Evolutionary conservation across 2,888 invertebrate species (phyloP).

Genomic region (Tetragonula carbonaria): DNA sequence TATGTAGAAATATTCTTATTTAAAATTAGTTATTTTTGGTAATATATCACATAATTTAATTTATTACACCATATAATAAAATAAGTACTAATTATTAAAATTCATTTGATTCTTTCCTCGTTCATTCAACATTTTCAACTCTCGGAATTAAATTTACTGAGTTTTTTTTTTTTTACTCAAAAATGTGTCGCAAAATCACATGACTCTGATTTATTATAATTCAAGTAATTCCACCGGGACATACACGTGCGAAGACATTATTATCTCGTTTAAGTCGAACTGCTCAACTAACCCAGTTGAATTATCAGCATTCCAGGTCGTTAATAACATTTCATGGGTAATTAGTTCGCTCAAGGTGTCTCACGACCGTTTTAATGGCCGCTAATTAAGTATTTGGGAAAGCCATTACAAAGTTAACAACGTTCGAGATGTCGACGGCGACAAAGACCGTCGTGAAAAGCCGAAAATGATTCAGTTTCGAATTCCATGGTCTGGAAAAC

Average conservation of each 20-base stretch:
- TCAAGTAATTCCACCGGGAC: not conserved
- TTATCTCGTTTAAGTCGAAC: slow-evolving; percentile 17
- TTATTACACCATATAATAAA: too few species aligned
- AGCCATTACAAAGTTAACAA: slow-evolving; percentile 60
- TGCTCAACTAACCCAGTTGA: slow-evolving; percentile 15
- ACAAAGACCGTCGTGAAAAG: slow-evolving; percentile 61
- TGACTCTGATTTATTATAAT: not conserved
- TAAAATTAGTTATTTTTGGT: too few species aligned
- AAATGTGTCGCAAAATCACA: too few species aligned
- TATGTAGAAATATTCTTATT: too few species aligned
- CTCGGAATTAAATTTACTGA: too few species aligned
- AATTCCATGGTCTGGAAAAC: slow-evolving; percentile 60
- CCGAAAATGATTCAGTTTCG: slow-evolving; percentile 66
- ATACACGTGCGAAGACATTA: slow-evolving; percentile 1
- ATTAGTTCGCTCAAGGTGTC: slow-evolving; percentile 51
- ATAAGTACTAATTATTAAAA: too few species aligned
- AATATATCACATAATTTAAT: too few species aligned
- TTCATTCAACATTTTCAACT: too few species aligned
- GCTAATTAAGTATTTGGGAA: slow-evolving; percentile 60
- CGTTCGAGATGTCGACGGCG: slow-evolving; percentile 51
- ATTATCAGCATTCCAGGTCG: slow-evolving; percentile 24
- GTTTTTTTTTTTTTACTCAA: too few species aligned
- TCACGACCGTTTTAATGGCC: slow-evolving; percentile 58
- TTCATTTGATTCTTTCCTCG: too few species aligned
- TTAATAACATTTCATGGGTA: slow-evolving; percentile 57